Percentiles rank a stretch among this genome's conserved stretches.
Evolutionary conservation across 1,140 invertebrate species (phyloP).

Genomic region (Macrostomum lignano): DNA sequence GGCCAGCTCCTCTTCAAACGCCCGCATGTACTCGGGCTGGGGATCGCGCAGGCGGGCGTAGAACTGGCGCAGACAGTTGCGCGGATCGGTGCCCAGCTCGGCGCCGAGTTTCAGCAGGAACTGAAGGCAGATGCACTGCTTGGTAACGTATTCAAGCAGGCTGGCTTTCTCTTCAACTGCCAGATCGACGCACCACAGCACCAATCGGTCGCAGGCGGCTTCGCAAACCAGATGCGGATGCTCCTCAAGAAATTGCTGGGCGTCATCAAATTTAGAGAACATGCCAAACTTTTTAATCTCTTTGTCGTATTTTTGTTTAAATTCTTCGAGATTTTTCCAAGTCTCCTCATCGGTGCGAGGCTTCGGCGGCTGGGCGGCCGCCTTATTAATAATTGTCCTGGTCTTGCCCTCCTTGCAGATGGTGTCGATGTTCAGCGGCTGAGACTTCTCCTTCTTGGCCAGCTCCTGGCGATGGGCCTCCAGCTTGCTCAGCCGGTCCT

Average conservation of each 20-base stretch:
- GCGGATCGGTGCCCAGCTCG: conserved; percentile 63
- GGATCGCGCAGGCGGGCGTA: conserved; percentile 33
- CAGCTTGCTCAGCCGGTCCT: conserved; percentile 39
- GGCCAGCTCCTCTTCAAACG: conserved; percentile 69
- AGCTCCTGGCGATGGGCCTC: conserved; percentile 44
- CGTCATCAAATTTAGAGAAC: conserved; percentile 66
- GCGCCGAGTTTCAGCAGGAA: conserved; percentile 85
- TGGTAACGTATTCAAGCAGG: conserved; percentile 74
- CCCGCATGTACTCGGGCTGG: conserved; percentile 47
- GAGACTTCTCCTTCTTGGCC: conserved; percentile 34
- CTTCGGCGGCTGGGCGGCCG: neutral
- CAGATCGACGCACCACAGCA: conserved; percentile 91
- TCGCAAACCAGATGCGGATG: conserved; percentile 59
- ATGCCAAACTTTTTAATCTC: conserved; percentile 50
- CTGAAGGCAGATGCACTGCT: conserved; percentile 94
- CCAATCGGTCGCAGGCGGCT: conserved; percentile 85
- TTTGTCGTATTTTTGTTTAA: conserved; percentile 65
- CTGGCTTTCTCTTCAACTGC: conserved; percentile 90
- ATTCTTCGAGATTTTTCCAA: conserved; percentile 34
- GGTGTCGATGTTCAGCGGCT: conserved; percentile 6
- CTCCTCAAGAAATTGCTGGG: conserved; percentile 45
- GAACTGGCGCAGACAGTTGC: conserved; percentile 66
- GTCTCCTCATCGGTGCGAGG: neutral
- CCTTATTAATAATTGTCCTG: neutral
- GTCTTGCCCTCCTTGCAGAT: conserved; percentile 2